Conservation (phyloP, 2,113 vertebrate genomes). For the Bettongia penicillata region DNA sequence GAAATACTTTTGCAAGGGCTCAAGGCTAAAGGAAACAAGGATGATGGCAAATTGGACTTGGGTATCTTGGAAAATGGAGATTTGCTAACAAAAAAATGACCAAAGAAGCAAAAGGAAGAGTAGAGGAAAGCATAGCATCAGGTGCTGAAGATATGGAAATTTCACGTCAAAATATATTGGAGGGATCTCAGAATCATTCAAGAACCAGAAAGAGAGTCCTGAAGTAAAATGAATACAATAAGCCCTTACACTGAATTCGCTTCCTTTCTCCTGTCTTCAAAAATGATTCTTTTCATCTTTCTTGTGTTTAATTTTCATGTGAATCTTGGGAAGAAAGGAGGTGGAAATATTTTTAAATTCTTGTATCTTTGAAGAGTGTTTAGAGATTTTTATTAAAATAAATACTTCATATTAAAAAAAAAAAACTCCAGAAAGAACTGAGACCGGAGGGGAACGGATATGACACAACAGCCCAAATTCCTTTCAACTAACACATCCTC, state of each 20-base stretch:
- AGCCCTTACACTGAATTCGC: conserved; percentile 39
- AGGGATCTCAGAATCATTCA: not conserved
- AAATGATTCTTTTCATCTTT: conserved; percentile 62
- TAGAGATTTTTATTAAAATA: conserved; percentile 77
- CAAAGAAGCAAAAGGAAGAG: too few species aligned
- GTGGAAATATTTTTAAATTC: conserved; percentile 25
- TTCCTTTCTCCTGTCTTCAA: conserved; percentile 35
- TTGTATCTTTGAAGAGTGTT: conserved; percentile 69
- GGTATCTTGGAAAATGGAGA: too few species aligned
- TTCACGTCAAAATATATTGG: too few species aligned
- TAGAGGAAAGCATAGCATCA: too few species aligned
- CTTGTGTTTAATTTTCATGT: conserved; percentile 56
- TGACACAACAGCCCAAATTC: not conserved
- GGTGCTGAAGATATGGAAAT: too few species aligned
- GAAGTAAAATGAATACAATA: conserved; percentile 76
- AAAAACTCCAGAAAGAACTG: not conserved
- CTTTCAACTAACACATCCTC: not conserved
- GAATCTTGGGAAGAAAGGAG: conserved; percentile 32
- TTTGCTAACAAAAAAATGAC: too few species aligned
- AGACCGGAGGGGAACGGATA: not conserved
- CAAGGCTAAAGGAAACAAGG: too few species aligned
- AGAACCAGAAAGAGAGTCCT: conserved; percentile 78
- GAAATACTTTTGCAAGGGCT: too few species aligned
- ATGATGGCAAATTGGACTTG: too few species aligned
- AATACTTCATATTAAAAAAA: conserved; percentile 44